A percentile compares a stretch with the other conserved stretches of the same genome.
phyloP scores from a whole-genome alignment of 2,888 invertebrate genomes.

The Eubasilissa splendida region DNA sequence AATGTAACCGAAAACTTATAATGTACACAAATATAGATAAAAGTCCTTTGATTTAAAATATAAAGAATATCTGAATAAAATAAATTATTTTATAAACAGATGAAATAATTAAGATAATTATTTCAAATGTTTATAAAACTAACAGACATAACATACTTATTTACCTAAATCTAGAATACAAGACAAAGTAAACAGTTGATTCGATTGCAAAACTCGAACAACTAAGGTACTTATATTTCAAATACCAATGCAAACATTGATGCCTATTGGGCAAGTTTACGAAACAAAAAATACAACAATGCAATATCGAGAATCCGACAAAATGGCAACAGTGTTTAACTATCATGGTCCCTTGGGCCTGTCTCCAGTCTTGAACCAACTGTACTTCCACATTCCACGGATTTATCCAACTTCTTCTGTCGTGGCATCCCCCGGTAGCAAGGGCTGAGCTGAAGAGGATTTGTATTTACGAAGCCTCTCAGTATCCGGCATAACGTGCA shows the following conservation, averaged over 20 bases:
- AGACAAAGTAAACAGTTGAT: no score
- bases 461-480: slow-evolving; percentile 13
- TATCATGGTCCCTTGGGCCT: slow-evolving; percentile 1
- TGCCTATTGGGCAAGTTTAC: slow-evolving; percentile 10
- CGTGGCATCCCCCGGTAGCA: slow-evolving; percentile 5
- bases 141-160: no score
- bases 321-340: slow-evolving; percentile 34
- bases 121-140: no score
- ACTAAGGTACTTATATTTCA: no score
- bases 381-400: slow-evolving; percentile 27
- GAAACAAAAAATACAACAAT: slow-evolving; percentile 17
- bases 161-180: no score
- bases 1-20: no score
- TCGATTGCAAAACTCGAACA: no score
- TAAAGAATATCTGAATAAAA: no score
- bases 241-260: not conserved
- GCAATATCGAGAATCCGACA: slow-evolving; percentile 27
- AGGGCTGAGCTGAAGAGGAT: not conserved
- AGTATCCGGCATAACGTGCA: not conserved
- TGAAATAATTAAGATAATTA: no score
- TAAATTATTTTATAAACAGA: no score
- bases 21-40: no score
- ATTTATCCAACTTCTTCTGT: slow-evolving; percentile 36
- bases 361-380: not conserved
- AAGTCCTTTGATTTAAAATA: no score